phyloP scores from a whole-genome alignment of 2,113 vertebrate species.

The Tyto alba region DNA sequence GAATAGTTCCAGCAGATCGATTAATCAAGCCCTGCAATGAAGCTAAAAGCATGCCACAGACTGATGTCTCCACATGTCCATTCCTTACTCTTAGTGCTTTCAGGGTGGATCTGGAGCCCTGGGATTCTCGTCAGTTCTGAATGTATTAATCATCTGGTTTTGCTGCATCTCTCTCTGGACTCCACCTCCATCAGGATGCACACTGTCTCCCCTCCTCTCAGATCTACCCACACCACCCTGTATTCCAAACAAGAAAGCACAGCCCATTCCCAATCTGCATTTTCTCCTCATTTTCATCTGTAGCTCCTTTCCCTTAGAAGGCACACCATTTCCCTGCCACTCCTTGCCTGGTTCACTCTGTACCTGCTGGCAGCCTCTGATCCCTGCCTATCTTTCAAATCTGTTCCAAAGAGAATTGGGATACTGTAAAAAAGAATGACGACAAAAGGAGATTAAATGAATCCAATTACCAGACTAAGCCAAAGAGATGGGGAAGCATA shows the following conservation, averaged over 20 bases:
- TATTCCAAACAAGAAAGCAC: neutral
- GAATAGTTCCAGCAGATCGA: slow-evolving; percentile 22
- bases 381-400: slow-evolving; percentile 43
- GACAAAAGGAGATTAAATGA: slow-evolving; percentile 52
- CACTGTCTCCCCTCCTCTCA: neutral
- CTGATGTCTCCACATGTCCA: neutral
- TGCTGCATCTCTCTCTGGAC: neutral
- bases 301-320: neutral
- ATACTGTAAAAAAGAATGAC: slow-evolving; percentile 49
- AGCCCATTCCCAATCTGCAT: neutral
- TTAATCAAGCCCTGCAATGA: slow-evolving; percentile 35
- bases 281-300: neutral
- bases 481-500: neutral
- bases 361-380: slow-evolving; percentile 18
- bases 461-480: slow-evolving; percentile 49
- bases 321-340: neutral
- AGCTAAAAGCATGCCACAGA: slow-evolving; percentile 36
- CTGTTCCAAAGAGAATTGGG: slow-evolving; percentile 4
- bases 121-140: slow-evolving; percentile 24
- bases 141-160: neutral
- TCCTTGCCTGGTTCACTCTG: neutral
- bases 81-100: neutral
- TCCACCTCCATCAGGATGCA: neutral
- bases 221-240: neutral
- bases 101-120: neutral